These are phyloP conservation scores for Pampusana beccarii DNA, from an alignment of 2,113 vertebrate species.

Conservation along the genomic window DNA sequence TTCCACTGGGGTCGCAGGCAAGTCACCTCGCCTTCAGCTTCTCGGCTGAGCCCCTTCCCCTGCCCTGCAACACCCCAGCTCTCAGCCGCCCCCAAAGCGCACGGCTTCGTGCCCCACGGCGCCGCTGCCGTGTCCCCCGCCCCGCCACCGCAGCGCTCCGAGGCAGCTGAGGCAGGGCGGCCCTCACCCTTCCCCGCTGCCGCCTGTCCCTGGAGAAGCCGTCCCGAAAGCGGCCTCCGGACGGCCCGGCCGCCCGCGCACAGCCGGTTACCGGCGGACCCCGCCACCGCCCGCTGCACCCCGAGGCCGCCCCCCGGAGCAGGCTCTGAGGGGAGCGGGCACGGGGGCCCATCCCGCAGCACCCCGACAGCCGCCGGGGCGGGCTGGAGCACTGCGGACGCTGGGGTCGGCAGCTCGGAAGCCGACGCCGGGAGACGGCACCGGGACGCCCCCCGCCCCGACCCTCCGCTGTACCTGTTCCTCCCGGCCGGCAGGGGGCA, in stretches of 20 bases:
- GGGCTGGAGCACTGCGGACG: background rate
- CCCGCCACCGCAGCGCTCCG: background rate
- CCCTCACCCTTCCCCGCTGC: background rate
- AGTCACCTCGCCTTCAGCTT: background rate
- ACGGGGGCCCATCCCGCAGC: background rate
- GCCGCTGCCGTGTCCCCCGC: accelerated
- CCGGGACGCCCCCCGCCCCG: background rate
- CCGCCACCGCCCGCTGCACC: background rate
- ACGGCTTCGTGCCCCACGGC: accelerated
- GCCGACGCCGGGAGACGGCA: too few species aligned
- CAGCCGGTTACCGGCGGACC: background rate
- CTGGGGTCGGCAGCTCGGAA: background rate
- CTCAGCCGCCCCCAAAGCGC: background rate
- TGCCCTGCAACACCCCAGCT: accelerated
- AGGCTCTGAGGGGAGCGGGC: background rate
- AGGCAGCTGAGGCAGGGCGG: background rate
- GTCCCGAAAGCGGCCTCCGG: too few species aligned
- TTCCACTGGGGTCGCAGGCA: accelerated
- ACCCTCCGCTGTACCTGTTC: background rate
- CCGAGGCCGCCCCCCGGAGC: background rate
- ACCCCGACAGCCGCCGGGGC: too few species aligned
- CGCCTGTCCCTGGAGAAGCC: background rate
- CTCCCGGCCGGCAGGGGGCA: constrained; percentile 19
- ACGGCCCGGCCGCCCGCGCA: background rate
- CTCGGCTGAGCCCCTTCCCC: background rate